phyloP scores from a whole-genome alignment of 2,113 vertebrate genomes.

The Epinephelus moara region DNA sequence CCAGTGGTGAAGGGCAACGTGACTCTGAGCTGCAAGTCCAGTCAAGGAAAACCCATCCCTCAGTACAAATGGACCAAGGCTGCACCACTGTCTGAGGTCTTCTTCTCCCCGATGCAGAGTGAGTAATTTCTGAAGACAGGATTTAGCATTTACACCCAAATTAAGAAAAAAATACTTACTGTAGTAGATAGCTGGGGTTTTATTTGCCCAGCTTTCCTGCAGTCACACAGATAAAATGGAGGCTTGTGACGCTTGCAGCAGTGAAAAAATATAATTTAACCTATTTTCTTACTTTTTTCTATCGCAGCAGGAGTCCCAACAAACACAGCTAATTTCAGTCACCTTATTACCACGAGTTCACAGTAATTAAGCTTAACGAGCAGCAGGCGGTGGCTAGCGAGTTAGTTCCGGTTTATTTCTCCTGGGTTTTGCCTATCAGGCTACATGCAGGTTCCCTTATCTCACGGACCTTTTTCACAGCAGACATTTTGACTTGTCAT shows the following conservation, averaged over 20 bases:
- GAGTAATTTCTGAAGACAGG: conserved; percentile 57
- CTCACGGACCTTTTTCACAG: background rate
- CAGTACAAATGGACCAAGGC: conserved; percentile 89
- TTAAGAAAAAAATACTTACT: background rate
- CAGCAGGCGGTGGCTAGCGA: background rate
- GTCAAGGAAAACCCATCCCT: conserved; percentile 88
- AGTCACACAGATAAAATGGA: background rate
- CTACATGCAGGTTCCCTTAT: background rate
- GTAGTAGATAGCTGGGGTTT: background rate
- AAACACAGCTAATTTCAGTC: background rate
- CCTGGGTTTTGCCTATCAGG: background rate
- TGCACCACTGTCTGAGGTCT: conserved; percentile 83
- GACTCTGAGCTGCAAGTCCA: conserved; percentile 90
- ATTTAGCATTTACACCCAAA: background rate
- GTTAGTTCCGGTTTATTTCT: too few species aligned
- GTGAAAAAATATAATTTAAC: background rate
- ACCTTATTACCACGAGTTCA: background rate
- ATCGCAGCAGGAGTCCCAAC: background rate
- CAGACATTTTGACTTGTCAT: too few species aligned
- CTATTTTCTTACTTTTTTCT: background rate
- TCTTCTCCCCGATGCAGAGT: conserved; percentile 89
- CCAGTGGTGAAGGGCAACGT: conserved; percentile 87
- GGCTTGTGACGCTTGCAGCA: background rate
- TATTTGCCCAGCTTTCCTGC: background rate
- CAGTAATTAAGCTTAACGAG: conserved; percentile 9